A percentile compares a stretch with the other conserved stretches of the same genome.
Evolutionary conservation across 2,797 vertebrate species (phyloP).

Genomic region (Microhierax caerulescens): DNA sequence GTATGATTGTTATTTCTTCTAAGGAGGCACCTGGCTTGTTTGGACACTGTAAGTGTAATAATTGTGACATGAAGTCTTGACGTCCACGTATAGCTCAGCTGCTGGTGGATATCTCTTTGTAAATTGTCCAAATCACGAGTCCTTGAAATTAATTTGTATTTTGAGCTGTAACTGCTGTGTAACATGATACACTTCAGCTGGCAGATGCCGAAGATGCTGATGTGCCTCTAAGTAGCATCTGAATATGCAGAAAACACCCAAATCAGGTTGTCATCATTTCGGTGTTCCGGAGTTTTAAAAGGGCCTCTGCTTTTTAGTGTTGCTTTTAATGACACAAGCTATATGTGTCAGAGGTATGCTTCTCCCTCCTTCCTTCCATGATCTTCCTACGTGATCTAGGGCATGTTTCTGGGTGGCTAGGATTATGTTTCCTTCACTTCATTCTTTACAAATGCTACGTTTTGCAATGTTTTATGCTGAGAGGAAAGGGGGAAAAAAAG

Average conservation of each 20-base stretch:
- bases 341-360: not conserved
- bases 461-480: not conserved
- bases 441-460: not conserved
- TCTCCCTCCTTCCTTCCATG: not conserved
- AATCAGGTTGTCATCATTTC: not conserved
- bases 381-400: not conserved
- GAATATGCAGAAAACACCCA: not conserved
- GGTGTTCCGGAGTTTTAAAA: not conserved
- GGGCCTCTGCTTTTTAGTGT: not conserved
- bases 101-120: not conserved
- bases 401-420: not conserved
- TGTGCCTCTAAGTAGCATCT: not conserved
- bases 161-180: not conserved
- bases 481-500: not conserved
- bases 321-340: not conserved
- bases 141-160: constrained; percentile 34
- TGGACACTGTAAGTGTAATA: not conserved
- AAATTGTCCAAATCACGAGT: not conserved
- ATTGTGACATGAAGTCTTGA: not conserved
- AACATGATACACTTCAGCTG: not conserved
- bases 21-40: not conserved
- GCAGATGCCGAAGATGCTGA: not conserved
- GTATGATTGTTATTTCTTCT: not conserved
- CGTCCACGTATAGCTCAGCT: not conserved
- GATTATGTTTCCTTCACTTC: not conserved